Percentiles rank a stretch among this genome's conserved stretches.
These are phyloP conservation scores for Mesoligia furuncula DNA, from an alignment of 2,888 invertebrate species.

Conservation along the genomic window DNA sequence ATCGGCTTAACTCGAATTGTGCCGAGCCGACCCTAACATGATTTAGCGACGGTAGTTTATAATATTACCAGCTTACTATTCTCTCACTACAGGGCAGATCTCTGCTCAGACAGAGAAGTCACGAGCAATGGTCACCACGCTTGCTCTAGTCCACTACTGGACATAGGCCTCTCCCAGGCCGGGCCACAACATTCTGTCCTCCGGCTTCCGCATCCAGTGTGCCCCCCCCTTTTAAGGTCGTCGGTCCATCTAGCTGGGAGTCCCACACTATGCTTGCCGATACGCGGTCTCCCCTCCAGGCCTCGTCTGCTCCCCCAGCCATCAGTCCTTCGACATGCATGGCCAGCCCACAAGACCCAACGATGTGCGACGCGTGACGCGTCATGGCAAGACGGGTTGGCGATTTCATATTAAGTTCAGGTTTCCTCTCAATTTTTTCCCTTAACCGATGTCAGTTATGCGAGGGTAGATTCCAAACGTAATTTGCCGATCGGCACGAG, in stretches of 20 bases:
- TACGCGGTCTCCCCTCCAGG: no score
- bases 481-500: not conserved
- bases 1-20: not conserved
- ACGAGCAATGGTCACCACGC: not conserved
- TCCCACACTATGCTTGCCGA: no score
- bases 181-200: not conserved
- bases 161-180: not conserved
- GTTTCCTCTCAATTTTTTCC: not conserved
- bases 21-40: not conserved
- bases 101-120: not conserved
- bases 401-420: not conserved
- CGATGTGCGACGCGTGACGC: not conserved
- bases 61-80: not conserved
- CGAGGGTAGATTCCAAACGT: not conserved
- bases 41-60: not conserved
- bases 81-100: not conserved
- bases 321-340: not conserved
- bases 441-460: not conserved
- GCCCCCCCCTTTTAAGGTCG: not conserved
- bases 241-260: no score
- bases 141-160: not conserved
- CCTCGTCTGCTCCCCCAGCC: not conserved
- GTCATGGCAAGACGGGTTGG: not conserved
- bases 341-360: not conserved
- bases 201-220: not conserved